These are phyloP conservation scores for Lemur catta DNA, from an alignment of 2,797 vertebrate species.

Conservation along the genomic window DNA sequence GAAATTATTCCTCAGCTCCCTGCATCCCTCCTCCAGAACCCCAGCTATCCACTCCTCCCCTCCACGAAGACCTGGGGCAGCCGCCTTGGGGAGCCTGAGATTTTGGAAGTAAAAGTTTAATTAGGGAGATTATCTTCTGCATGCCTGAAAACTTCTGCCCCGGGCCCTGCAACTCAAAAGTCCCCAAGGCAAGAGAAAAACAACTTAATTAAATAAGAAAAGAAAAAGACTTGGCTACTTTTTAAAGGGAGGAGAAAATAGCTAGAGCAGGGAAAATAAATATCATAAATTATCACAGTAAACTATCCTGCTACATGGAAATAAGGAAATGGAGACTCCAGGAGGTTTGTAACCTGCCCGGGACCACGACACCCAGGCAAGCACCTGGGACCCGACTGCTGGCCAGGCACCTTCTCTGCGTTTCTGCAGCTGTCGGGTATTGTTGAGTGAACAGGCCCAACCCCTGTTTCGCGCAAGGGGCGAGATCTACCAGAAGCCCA, in stretches of 20 bases:
- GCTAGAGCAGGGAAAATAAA: neutral
- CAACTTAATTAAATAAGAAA: neutral
- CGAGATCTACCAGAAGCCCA: neutral
- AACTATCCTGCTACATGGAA: neutral
- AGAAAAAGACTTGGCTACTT: neutral
- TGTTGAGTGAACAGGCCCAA: neutral
- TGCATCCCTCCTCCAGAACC: neutral
- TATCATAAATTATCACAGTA: neutral
- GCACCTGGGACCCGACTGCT: too few relatives aligned
- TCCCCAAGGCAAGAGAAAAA: neutral
- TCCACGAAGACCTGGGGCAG: neutral
- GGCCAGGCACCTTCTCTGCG: rapidly evolving
- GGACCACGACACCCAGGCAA: neutral
- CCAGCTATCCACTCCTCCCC: neutral
- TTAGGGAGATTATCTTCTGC: neutral
- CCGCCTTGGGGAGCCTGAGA: neutral
- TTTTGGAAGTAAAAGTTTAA: neutral
- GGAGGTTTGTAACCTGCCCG: neutral
- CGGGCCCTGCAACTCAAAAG: neutral
- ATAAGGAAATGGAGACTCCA: neutral
- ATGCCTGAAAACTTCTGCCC: neutral
- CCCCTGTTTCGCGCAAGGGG: rapidly evolving
- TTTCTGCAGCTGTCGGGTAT: rapidly evolving
- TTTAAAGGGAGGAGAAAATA: neutral
- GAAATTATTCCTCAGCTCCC: neutral